A percentile compares a stretch with the other conserved stretches of the same genome.
phyloP scores from a whole-genome alignment of 2,888 invertebrate genomes.

The Drosophila picticornis region DNA sequence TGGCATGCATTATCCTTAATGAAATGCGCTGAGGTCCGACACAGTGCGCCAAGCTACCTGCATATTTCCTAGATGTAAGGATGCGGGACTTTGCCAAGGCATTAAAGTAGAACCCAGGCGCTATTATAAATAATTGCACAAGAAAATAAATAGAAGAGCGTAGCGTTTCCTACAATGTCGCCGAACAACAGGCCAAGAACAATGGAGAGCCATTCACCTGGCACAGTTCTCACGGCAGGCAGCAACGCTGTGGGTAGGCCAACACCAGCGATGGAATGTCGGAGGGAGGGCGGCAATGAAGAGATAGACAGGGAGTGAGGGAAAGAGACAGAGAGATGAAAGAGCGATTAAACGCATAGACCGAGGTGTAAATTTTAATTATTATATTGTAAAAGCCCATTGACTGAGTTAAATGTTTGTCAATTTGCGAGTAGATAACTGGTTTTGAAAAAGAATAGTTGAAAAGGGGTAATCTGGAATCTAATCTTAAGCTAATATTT shows the following conservation, averaged over 20 bases:
- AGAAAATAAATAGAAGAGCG: constrained; percentile 71
- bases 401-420: constrained; percentile 11
- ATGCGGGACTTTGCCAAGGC: constrained; percentile 5
- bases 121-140: constrained; percentile 79
- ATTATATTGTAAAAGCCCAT: constrained; percentile 20
- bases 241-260: constrained; percentile 46
- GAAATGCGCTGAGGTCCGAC: constrained; percentile 57
- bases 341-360: constrained; percentile 25
- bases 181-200: constrained; percentile 49
- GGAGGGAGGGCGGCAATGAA: constrained; percentile 22
- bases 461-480: constrained; percentile 11
- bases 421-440: neutral
- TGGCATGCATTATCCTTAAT: constrained; percentile 78
- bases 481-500: constrained; percentile 1
- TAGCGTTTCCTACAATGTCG: constrained; percentile 48
- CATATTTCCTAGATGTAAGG: constrained; percentile 36
- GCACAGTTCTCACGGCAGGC: constrained; percentile 71
- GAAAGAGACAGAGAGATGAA: constrained; percentile 1
- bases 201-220: constrained; percentile 63
- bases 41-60: constrained; percentile 62
- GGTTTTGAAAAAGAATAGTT: constrained; percentile 9
- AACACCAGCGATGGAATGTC: constrained; percentile 16
- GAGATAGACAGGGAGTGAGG: neutral
- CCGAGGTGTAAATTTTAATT: constrained; percentile 35
- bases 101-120: constrained; percentile 54